Evolutionary conservation across 2,113 vertebrate species (phyloP).

Genomic region (Siniperca knerii): DNA sequence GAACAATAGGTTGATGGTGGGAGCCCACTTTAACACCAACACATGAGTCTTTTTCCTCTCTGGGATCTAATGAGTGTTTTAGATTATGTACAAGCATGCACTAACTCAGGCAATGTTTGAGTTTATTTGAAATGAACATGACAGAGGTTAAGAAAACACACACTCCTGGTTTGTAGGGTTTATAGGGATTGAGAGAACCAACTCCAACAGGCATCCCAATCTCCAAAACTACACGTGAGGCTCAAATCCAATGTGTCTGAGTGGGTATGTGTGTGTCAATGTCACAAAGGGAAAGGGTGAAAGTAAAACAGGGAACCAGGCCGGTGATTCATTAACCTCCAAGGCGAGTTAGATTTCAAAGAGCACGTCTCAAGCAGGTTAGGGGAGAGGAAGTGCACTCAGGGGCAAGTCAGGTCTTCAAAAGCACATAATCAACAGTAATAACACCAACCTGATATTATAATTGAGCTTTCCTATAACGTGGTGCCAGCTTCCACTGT

Average conservation of each 20-base stretch:
- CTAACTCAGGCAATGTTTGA: constrained; percentile 24
- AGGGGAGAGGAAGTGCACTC: constrained; percentile 75
- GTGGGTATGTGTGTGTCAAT: constrained; percentile 28
- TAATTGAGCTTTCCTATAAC: constrained; percentile 79
- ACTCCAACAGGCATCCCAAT: constrained; percentile 11
- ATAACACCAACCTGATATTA: constrained; percentile 84
- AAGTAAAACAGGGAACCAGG: constrained; percentile 58
- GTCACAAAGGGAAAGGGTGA: constrained; percentile 63
- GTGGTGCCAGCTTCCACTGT: constrained; percentile 75
- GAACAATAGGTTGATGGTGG: neutral
- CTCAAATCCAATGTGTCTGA: neutral
- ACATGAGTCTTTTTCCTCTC: neutral
- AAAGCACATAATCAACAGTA: constrained; percentile 83
- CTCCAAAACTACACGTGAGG: neutral
- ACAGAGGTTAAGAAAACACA: constrained; percentile 64
- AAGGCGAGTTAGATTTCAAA: constrained; percentile 76
- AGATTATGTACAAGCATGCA: constrained; percentile 17
- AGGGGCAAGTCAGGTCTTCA: constrained; percentile 74
- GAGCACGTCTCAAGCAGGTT: constrained; percentile 47
- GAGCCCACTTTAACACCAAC: neutral
- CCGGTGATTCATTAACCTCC: constrained; percentile 72
- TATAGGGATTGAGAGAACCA: constrained; percentile 32
- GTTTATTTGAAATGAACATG: constrained; percentile 48
- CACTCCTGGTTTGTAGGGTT: neutral
- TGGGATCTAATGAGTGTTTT: constrained; percentile 14